These are phyloP conservation scores for Sarcophaga peregrina DNA, from an alignment of 1,140 invertebrate species.

Conservation along the genomic window DNA sequence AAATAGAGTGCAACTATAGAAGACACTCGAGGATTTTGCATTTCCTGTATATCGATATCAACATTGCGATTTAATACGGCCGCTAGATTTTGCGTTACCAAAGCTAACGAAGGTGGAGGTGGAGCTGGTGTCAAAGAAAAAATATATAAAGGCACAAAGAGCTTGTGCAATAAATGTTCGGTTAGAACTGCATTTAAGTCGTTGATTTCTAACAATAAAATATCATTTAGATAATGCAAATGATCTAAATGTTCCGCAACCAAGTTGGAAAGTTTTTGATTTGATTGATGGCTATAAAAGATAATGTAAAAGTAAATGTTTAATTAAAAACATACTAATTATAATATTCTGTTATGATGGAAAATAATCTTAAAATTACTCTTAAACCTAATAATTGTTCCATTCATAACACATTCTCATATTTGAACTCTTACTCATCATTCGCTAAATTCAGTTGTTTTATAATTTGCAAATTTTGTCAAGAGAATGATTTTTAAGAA, in stretches of 20 bases:
- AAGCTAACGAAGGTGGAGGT: conserved; percentile 67
- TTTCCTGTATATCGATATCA: conserved; percentile 68
- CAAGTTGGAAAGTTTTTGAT: conserved; percentile 90
- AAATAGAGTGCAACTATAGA: conserved; percentile 92
- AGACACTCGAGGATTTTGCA: conserved; percentile 79
- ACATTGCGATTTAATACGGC: conserved; percentile 72
- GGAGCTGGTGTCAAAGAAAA: conserved; percentile 80
- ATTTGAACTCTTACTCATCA: too few species aligned
- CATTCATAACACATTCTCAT: background rate
- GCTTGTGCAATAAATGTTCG: conserved; percentile 92
- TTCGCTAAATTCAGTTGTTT: too few species aligned
- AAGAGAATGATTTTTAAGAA: background rate
- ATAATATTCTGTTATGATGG: background rate
- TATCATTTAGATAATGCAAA: conserved; percentile 98
- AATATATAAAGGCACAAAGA: conserved; percentile 94
- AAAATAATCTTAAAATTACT: too few species aligned
- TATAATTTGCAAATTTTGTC: too few species aligned
- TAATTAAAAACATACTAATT: conserved; percentile 2
- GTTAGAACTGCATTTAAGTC: conserved; percentile 96
- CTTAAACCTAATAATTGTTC: background rate
- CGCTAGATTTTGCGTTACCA: conserved; percentile 72
- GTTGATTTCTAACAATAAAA: conserved; percentile 90
- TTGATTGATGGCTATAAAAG: conserved; percentile 85
- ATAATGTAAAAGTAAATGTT: conserved; percentile 41
- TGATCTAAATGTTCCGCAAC: conserved; percentile 98